These are phyloP conservation scores for Cacatua alba DNA, from an alignment of 2,113 vertebrate species.

Conservation along the genomic window DNA sequence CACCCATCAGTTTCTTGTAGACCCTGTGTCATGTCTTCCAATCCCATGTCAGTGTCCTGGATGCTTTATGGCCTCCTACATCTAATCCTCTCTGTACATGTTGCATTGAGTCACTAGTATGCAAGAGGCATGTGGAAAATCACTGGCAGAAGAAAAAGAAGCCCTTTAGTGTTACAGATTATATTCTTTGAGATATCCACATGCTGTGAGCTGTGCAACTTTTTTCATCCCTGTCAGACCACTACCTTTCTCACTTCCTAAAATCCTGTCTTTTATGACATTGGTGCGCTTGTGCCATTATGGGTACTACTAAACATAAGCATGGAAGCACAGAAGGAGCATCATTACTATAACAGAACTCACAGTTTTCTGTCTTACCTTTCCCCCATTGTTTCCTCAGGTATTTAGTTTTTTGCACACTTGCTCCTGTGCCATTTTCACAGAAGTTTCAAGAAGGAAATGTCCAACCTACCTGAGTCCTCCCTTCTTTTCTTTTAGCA, in stretches of 20 bases:
- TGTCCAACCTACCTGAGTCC: not conserved
- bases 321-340: not conserved
- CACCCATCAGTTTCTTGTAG: not conserved
- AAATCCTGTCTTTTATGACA: not conserved
- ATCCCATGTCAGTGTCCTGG: too few species aligned
- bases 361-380: not conserved
- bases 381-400: not conserved
- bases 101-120: not conserved
- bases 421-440: not conserved
- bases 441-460: not conserved
- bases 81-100: not conserved
- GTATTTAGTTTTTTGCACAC: not conserved
- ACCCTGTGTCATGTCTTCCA: not conserved
- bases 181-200: not conserved
- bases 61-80: not conserved
- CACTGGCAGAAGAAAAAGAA: not conserved
- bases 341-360: not conserved
- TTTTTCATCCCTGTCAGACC: not conserved
- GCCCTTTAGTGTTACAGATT: fast-evolving
- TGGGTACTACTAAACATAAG: not conserved
- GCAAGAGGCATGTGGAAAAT: not conserved
- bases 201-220: not conserved
- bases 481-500: not conserved
- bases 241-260: not conserved
- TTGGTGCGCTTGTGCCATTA: not conserved